A percentile compares a stretch with the other conserved stretches of the same genome.
Conservation (phyloP, 2,888 invertebrate species). For the Ophonus ardosiacus region DNA sequence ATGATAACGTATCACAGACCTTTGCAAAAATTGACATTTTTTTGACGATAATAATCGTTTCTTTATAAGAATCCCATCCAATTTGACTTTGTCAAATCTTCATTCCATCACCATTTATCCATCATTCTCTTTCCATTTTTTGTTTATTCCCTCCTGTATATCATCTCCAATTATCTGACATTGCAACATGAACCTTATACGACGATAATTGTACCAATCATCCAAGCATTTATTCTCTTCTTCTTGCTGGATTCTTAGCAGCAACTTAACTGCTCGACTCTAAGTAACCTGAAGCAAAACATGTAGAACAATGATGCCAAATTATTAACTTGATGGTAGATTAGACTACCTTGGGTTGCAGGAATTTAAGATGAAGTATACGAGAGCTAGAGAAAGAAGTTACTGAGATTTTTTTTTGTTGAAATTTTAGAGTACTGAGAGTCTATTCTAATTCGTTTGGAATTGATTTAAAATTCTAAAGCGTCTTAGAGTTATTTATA, state of each 20-base stretch:
- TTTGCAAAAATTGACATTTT: background rate
- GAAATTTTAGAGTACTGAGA: too few species aligned
- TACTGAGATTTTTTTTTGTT: too few species aligned
- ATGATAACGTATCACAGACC: too few species aligned
- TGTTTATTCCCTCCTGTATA: background rate
- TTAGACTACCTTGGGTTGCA: slow-evolving; percentile 33
- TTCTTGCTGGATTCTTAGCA: background rate
- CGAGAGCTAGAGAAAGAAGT: background rate
- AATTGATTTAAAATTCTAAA: too few species aligned
- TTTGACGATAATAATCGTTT: background rate
- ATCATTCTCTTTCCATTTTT: background rate
- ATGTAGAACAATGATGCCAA: slow-evolving; percentile 47
- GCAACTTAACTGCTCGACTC: background rate
- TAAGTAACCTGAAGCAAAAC: slow-evolving; percentile 8
- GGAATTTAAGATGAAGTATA: background rate
- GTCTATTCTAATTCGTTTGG: too few species aligned
- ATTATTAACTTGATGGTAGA: slow-evolving; percentile 38
- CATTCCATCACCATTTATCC: background rate
- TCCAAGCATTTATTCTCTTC: background rate
- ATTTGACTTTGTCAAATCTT: background rate
- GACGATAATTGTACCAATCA: slow-evolving; percentile 41
- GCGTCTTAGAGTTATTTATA: too few species aligned
- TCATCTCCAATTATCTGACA: slow-evolving; percentile 41
- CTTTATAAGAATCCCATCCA: background rate
- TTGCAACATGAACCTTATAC: slow-evolving; percentile 46